Evolutionary conservation across 1,140 invertebrate species (phyloP).

Genomic region (Eumaeus atala): DNA sequence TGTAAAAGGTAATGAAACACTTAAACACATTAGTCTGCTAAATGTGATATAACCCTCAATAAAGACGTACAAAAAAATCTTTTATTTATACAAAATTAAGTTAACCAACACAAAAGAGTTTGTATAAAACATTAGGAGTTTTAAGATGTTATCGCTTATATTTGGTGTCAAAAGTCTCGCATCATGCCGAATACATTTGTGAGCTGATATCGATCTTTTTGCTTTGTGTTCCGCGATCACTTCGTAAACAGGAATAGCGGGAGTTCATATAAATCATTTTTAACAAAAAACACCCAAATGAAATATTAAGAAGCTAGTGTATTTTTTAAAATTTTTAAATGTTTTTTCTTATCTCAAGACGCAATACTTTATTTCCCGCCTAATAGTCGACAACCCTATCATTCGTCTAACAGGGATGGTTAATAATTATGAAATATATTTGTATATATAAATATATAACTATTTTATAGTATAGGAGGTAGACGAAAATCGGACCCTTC

Average conservation of each 20-base stretch:
- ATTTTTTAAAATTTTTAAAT: conserved; percentile 22
- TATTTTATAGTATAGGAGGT: no score
- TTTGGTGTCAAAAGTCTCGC: conserved; percentile 72
- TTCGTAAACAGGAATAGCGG: conserved; percentile 70
- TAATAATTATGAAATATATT: no score
- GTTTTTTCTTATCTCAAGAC: no score
- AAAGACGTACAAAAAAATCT: conserved; percentile 46
- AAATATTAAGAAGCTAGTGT: conserved; percentile 7
- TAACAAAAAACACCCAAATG: conserved; percentile 12
- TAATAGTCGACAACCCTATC: no score
- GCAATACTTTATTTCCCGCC: no score
- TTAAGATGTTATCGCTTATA: conserved; percentile 65
- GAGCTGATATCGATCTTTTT: conserved; percentile 52
- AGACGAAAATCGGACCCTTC: no score
- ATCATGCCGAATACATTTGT: conserved; percentile 69
- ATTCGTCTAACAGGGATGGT: no score
- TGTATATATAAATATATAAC: no score
- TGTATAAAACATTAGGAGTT: conserved; percentile 72
- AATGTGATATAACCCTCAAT: conserved; percentile 23
- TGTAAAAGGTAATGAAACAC: background rate
- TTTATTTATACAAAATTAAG: conserved; percentile 66
- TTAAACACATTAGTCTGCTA: conserved; percentile 3
- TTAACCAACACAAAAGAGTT: conserved; percentile 69
- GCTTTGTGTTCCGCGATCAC: conserved; percentile 57
- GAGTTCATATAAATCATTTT: conserved; percentile 68